Evolutionary conservation across 2,888 invertebrate genomes (phyloP), one percentile per base, ranked within the genome.

Genomic region (Antitype chi): DNA sequence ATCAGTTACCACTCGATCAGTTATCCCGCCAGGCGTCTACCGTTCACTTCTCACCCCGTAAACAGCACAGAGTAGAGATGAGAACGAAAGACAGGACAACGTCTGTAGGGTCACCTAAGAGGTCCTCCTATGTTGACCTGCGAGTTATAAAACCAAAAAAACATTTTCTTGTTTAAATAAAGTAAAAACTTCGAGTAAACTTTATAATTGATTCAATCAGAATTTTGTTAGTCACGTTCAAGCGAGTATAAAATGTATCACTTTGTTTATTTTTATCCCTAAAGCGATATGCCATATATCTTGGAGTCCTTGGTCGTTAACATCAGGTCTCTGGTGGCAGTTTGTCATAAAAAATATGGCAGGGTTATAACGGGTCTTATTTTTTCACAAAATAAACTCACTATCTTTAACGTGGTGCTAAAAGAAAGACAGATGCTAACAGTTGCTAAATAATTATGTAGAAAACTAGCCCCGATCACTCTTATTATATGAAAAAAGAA

Each of bases 291-390:
- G 13, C 8, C 15, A 25, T 59, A 70, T 52, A 72, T 72, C 53
- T 69, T 57, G 1, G 38, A 57, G 62, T 60, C 53, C n/a, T 55
- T 80, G 64, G 55, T 70, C 69, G 53, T 78, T 68, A 68, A 68
- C 57, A 59, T 52, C 67, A 79, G 68, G 23, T 28, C 47, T 53
- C 20, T 57, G 52, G 47, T 17, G 53, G 59, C 53, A 53, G 63
- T 72, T 68, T 49, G 32, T 79, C 43, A 59, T 79, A 80, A 80
- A 77, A 49, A 80, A 72, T 72, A 72, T 69, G 59, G 47, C 57
- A 17, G 32, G 73, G 52, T 71, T 71, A 71, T 67, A 79, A 63
- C 17, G 60, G 55, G 38, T 17, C 15, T 20, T 17, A 68, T 63
- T 47, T 72, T 79, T 47, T 25, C 32, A 55, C 49, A 80, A 73